phyloP scores from a whole-genome alignment of 2,888 invertebrate species.

The Polydrusus tereticollis region DNA sequence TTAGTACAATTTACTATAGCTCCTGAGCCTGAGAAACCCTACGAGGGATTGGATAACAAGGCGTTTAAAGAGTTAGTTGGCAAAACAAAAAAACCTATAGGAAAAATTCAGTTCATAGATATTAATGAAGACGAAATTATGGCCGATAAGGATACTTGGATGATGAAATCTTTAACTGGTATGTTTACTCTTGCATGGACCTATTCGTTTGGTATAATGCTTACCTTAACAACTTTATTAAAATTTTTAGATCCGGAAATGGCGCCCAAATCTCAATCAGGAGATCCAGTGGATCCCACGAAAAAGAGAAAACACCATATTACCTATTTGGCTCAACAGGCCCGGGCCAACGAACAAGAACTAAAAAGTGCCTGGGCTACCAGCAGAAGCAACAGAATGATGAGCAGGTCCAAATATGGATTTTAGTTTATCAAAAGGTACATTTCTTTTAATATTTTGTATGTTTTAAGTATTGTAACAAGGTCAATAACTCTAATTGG shows the following conservation, averaged over 20 bases:
- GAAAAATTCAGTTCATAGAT: constrained; percentile 83
- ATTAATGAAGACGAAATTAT: constrained; percentile 82
- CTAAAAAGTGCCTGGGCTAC: constrained; percentile 95
- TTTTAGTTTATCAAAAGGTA: constrained; percentile 73
- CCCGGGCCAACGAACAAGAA: constrained; percentile 94
- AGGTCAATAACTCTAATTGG: too few relatives aligned
- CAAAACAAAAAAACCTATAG: constrained; percentile 73
- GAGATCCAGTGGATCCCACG: constrained; percentile 70
- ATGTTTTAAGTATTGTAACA: too few relatives aligned
- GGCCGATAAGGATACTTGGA: constrained; percentile 84
- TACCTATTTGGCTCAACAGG: constrained; percentile 93
- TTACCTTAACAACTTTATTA: too few relatives aligned
- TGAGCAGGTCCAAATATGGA: constrained; percentile 96
- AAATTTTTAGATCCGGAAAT: constrained; percentile 74
- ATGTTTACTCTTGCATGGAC: neutral
- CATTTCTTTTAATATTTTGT: neutral
- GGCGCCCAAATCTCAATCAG: constrained; percentile 66
- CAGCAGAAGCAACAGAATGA: constrained; percentile 85
- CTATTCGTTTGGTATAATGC: too few relatives aligned
- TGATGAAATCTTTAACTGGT: constrained; percentile 80
- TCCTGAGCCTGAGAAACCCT: constrained; percentile 66
- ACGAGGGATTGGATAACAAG: constrained; percentile 69
- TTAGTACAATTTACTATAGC: constrained; percentile 57
- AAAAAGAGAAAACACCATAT: constrained; percentile 92
- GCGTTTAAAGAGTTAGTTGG: constrained; percentile 80